Evolutionary conservation across 2,888 invertebrate species (phyloP), one percentile per base, ranked within the genome.

Genomic region (Eupithecia abbreviata): DNA sequence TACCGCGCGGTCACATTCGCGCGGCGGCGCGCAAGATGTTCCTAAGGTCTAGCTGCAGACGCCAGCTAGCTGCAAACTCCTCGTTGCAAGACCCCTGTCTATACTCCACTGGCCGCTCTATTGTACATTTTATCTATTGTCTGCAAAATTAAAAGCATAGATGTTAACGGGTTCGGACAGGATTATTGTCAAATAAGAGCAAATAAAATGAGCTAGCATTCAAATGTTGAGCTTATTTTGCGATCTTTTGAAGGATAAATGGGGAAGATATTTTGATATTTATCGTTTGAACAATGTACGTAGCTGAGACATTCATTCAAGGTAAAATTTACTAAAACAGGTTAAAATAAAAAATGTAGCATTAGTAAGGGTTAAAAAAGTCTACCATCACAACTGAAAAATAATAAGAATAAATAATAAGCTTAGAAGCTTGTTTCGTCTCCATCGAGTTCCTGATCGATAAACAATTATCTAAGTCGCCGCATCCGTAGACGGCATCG

Each of bases 401-500:
- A 42, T 42, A 42, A 66, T 15, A 4, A 2, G 62, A 12, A 62
- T 4, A 12, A 62, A 15, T 66, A 66, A 66, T 10, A 45, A 45
- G 43, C 67, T 43, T 45, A 15, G 67, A 15, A 68, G n/a, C 42
- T 62, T n/a, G 30, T 30, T 62, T 62, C 62, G 62, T 30, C 30
- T 30, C 30, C 71, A 72, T 75, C 41, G 43, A 79, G 73, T 80
- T 80, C 74, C 77, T 72, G 78, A 30, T 81, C 73, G 78, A 74
- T 79, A 79, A 73, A 77, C 76, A 73, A 77, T 74, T 80, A 81
- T 76, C 78, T 75, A 80, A 80, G 74, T 73, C 49, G 79, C 58
- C 75, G 72, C 78, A 77, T 69, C 58, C 58, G 58, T 47, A 82
- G 85, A 87, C 88, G 86, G 81, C 89, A 90, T 90, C 91, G 91